Conservation (phyloP, 2,113 vertebrate species). For the Mustelus asterias region DNA sequence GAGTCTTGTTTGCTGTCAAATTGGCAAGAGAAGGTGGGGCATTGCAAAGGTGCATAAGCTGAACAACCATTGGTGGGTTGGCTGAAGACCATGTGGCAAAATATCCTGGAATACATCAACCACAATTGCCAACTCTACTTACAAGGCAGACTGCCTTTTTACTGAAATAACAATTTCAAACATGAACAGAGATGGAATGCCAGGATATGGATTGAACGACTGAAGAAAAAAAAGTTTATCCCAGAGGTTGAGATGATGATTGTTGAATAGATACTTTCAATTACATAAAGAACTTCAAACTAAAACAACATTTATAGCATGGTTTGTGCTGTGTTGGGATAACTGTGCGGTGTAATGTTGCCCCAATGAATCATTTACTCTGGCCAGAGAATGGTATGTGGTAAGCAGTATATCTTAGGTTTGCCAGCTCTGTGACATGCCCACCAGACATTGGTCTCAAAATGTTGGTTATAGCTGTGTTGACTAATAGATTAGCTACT, state of each 20-base stretch:
- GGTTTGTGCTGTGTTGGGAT: background rate
- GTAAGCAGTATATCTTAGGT: background rate
- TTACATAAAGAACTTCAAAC: background rate
- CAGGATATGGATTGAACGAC: background rate
- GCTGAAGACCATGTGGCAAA: background rate
- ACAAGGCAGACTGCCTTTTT: background rate
- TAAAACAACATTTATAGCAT: background rate
- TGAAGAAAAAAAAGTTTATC: background rate
- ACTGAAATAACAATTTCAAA: background rate
- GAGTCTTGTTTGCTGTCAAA: background rate
- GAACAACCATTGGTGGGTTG: background rate
- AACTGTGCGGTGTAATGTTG: too few relatives aligned
- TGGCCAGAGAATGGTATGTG: background rate
- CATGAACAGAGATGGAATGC: background rate
- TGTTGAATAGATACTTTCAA: background rate
- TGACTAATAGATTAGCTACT: background rate
- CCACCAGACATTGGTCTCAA: background rate
- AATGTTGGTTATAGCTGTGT: background rate
- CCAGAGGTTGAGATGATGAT: background rate
- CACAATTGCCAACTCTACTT: background rate
- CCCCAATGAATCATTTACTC: background rate
- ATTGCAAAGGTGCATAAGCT: background rate
- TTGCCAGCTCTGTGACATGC: background rate
- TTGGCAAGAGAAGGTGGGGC: background rate
- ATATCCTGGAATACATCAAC: background rate